Conservation (phyloP, 2,888 invertebrate genomes). For the Lithophane socia region DNA sequence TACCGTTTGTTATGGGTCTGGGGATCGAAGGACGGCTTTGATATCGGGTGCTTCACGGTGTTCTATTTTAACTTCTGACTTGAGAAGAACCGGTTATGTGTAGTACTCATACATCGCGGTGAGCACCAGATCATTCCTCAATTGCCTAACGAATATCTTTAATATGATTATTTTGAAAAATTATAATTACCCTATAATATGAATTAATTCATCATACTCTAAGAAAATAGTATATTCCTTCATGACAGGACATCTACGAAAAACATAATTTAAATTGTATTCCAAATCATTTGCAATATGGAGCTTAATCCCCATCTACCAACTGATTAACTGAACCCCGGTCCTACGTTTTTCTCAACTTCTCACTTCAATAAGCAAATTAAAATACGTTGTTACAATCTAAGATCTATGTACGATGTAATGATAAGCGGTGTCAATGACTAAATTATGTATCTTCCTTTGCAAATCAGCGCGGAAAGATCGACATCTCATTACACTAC, state of each 20-base stretch:
- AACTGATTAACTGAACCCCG: not conserved
- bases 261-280: not conserved
- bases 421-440: slow-evolving; percentile 15
- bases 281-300: not conserved
- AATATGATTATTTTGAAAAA: no score
- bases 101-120: no score
- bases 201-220: not conserved
- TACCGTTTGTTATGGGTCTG: not conserved
- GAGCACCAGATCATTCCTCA: not conserved
- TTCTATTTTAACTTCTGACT: not conserved
- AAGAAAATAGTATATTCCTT: not conserved
- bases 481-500: slow-evolving; percentile 10
- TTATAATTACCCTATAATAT: no score
- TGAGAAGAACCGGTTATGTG: not conserved
- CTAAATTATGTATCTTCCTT: slow-evolving; percentile 15
- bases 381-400: slow-evolving; percentile 7
- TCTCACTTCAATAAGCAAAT: slow-evolving; percentile 4
- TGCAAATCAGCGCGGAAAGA: slow-evolving; percentile 15
- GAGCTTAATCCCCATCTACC: no score
- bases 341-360: not conserved
- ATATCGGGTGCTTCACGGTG: not conserved
- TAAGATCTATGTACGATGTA: not conserved
- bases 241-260: not conserved
- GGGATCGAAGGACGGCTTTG: not conserved
- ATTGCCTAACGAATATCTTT: not conserved